Conservation (phyloP, 1,140 invertebrate species). For the Ceratoteleas bidentatus region DNA sequence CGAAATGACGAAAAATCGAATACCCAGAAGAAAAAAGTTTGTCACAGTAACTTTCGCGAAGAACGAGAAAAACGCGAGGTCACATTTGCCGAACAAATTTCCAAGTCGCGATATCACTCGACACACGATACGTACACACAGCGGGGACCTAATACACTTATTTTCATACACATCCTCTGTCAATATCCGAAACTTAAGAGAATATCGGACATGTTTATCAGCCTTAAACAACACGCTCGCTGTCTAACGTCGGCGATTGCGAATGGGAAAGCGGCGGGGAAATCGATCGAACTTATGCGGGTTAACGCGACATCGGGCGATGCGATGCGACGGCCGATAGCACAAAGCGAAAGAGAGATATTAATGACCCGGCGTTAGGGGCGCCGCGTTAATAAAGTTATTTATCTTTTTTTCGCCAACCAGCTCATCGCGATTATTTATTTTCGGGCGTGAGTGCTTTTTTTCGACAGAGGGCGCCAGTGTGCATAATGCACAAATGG, state of each 20-base stretch:
- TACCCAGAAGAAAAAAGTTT: no score
- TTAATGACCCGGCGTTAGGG: slow-evolving; percentile 45
- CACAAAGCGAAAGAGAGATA: slow-evolving; percentile 24
- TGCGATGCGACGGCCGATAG: slow-evolving; percentile 35
- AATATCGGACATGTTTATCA: slow-evolving; percentile 51
- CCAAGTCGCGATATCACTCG: slow-evolving; percentile 5
- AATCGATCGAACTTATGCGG: slow-evolving; percentile 57
- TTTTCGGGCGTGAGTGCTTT: slow-evolving; percentile 48
- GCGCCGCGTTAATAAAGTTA: slow-evolving; percentile 54
- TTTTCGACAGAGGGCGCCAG: slow-evolving; percentile 17
- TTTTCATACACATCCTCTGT: slow-evolving; percentile 27
- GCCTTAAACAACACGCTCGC: slow-evolving; percentile 34
- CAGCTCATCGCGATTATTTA: slow-evolving; percentile 36
- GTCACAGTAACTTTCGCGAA: neutral
- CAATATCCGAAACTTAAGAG: slow-evolving; percentile 34
- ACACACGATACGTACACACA: slow-evolving; percentile 16
- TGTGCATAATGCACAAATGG: slow-evolving; percentile 53
- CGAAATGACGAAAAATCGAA: no score
- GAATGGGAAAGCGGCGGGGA: slow-evolving; percentile 25
- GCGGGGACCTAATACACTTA: slow-evolving; percentile 18
- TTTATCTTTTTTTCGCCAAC: slow-evolving; percentile 31
- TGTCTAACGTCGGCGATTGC: slow-evolving; percentile 28
- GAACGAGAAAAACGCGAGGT: neutral
- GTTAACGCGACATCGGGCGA: slow-evolving; percentile 34
- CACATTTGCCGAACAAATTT: slow-evolving; percentile 12